Evolutionary conservation across 2,888 invertebrate species (phyloP).

Genomic region (Caenorhabditis uteleia): DNA sequence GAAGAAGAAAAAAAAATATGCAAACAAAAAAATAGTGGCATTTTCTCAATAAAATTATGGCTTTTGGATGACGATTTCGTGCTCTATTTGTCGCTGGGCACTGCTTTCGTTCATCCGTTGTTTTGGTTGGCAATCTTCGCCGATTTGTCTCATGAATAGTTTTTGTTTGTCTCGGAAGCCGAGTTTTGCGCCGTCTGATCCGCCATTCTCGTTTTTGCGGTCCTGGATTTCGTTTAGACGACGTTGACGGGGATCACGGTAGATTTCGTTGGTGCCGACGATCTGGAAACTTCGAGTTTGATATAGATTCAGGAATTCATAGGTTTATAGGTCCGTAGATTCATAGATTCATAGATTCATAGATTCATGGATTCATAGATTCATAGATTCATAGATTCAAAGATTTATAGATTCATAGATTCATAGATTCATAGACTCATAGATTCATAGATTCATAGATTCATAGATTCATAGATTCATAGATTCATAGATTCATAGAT

Average conservation of each 20-base stretch:
- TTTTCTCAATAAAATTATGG: neutral
- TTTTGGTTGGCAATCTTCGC: constrained; percentile 75
- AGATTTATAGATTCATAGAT: no score
- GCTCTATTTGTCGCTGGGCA: constrained; percentile 44
- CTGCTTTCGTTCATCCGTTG: constrained; percentile 39
- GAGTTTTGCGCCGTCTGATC: constrained; percentile 78
- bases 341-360: neutral
- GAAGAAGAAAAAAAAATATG: neutral
- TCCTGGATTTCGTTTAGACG: constrained; percentile 70
- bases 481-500: no score
- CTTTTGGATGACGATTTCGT: constrained; percentile 12
- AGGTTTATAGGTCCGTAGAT: neutral
- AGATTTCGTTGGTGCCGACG: constrained; percentile 96
- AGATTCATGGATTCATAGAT: no score
- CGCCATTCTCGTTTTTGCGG: constrained; percentile 5
- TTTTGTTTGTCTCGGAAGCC: constrained; percentile 99
- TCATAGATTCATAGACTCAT: no score
- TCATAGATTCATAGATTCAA: no score
- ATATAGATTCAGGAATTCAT: neutral
- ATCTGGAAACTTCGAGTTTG: constrained; percentile 73
- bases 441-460: no score
- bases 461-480: no score
- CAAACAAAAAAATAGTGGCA: constrained; percentile 15
- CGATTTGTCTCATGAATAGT: constrained; percentile 96
- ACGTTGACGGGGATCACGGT: constrained; percentile 77